Evolutionary conservation across 2,113 vertebrate species (phyloP), one percentile per base, ranked within the genome.

Genomic region (Corvus moneduloides): DNA sequence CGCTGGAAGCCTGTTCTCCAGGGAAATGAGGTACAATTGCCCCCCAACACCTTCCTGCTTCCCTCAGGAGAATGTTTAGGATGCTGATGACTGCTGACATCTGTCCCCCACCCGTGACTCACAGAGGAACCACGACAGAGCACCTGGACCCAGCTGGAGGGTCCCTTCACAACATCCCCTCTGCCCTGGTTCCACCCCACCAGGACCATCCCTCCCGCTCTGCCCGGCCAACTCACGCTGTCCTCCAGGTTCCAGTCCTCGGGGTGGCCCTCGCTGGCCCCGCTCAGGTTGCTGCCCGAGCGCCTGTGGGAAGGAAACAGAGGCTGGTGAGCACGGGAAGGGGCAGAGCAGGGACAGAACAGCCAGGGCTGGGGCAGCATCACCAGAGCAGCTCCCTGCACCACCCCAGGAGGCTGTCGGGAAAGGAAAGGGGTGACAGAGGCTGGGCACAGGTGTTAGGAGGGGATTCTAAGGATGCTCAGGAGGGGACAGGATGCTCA

Each of bases 231-330:
- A 96, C 99, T 99, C 95, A 99, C 99, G 22, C 98, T 98, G 90
- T 99, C 98, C 59, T 99, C 97, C 84, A 98, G 98, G 96, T 98
- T 98, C 99, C 99, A 99, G 90, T 99, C 98, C 63, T 98, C 98
- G 2, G 98, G 90, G 24, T 98, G 98, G 91, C 98, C 98, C 94
- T 98, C 98, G 1, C 98, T 99, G 54, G 98, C 98, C 92, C 98
- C 99, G 2, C 99, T 99, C 89, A 99, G 96, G 97, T 98, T 99
- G 96, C 98, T 99, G 94, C 98, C 98, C 3, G 99, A 98, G 96
- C 98, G 98, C 88, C 99, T 99, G 98, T 1, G 54, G 96, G 94
- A 62, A 87, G 26, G 80, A 46, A 80, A 56, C 28, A 18, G 26
- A 8, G 0, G 20, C 18, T 49, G 79, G 35, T 43, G 35, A 69